Conservation (phyloP, 2,113 vertebrate species). For the Seriola aureovittata region DNA sequence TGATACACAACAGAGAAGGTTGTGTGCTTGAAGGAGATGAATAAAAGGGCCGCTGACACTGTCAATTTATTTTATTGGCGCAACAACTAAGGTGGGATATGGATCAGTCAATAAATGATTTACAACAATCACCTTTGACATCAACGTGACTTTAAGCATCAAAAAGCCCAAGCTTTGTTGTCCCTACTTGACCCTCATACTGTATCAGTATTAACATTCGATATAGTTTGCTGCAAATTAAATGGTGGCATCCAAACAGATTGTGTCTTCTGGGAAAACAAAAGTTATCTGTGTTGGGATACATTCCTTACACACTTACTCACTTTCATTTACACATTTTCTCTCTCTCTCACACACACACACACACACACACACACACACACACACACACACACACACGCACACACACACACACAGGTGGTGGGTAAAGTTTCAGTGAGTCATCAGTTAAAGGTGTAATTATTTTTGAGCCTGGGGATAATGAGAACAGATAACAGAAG, state of each 20-base stretch:
- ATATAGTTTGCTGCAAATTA: neutral
- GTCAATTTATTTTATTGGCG: neutral
- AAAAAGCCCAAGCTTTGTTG: neutral
- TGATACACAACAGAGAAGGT: constrained; percentile 19
- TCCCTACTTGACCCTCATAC: neutral
- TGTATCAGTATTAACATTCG: neutral
- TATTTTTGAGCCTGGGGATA: neutral
- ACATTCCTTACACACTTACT: neutral
- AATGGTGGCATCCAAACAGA: neutral
- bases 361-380: neutral
- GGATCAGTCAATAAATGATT: neutral
- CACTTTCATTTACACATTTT: neutral
- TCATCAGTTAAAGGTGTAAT: constrained; percentile 8
- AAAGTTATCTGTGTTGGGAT: neutral
- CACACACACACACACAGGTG: neutral
- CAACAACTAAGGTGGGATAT: neutral
- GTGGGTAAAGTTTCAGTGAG: neutral
- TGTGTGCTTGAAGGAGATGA: neutral
- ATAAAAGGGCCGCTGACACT: neutral
- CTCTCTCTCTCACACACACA: neutral
- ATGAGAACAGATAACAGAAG: constrained; percentile 24
- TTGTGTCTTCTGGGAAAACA: neutral
- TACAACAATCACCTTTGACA: neutral
- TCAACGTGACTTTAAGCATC: neutral
- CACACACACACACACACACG: neutral